These are phyloP conservation scores for Athalia rosae DNA, from an alignment of 2,888 invertebrate species.

Conservation along the genomic window DNA sequence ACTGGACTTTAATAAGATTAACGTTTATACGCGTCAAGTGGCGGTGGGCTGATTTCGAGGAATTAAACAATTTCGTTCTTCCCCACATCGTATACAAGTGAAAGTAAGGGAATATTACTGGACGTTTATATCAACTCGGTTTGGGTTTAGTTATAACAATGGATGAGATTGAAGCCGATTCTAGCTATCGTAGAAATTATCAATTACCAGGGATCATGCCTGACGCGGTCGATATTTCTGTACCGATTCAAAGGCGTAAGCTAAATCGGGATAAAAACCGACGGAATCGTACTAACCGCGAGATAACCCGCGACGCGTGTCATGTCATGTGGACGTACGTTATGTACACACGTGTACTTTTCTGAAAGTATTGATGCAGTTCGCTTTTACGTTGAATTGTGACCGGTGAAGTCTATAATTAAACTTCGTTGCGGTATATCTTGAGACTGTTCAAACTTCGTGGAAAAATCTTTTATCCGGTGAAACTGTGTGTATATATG, in stretches of 20 bases:
- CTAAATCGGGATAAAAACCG: background rate
- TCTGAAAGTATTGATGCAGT: slow-evolving; percentile 20
- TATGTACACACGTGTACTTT: slow-evolving; percentile 20
- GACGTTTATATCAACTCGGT: background rate
- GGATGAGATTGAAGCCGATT: too few relatives aligned
- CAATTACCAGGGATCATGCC: too few relatives aligned
- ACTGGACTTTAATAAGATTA: slow-evolving; percentile 40
- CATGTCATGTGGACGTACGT: background rate
- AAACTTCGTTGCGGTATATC: background rate
- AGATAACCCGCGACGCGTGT: background rate
- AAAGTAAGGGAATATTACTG: too few relatives aligned
- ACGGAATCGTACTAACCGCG: background rate
- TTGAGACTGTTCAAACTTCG: slow-evolving; percentile 6
- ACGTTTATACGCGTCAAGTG: slow-evolving; percentile 24
- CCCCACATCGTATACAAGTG: too few relatives aligned
- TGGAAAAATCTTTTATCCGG: background rate
- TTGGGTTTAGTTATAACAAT: background rate
- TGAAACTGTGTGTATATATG: background rate
- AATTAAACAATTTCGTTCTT: slow-evolving; percentile 32
- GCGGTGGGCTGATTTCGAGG: slow-evolving; percentile 42
- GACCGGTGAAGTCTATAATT: slow-evolving; percentile 15
- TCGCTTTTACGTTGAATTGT: background rate
- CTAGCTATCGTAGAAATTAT: too few relatives aligned
- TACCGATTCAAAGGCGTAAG: background rate
- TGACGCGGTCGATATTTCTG: background rate